These are phyloP conservation scores for Dicrostonyx torquatus DNA, from an alignment of 2,797 vertebrate genomes.

Conservation along the genomic window DNA sequence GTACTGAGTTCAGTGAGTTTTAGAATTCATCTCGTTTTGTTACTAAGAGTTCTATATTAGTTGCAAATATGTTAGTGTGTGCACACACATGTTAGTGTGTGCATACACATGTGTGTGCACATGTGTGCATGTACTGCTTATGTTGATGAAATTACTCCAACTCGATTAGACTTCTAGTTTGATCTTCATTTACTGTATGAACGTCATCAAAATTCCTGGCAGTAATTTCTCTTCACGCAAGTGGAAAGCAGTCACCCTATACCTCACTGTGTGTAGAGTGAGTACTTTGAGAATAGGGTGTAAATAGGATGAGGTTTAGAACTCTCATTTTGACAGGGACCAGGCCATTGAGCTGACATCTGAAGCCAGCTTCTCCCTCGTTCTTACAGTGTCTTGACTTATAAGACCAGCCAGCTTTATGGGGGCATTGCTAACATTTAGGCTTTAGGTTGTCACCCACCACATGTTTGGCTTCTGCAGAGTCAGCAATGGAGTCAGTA, in stretches of 20 bases:
- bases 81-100: not conserved
- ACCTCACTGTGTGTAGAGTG: not conserved
- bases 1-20: conserved; percentile 34
- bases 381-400: conserved; percentile 10
- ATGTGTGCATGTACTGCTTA: not conserved
- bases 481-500: not conserved
- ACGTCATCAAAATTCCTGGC: not conserved
- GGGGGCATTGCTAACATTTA: not conserved
- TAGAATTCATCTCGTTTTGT: not conserved
- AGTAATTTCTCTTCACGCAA: not conserved
- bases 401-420: conserved; percentile 1
- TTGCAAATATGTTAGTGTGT: not conserved
- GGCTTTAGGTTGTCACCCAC: not conserved
- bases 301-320: not conserved
- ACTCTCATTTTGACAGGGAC: conserved; percentile 1
- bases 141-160: not conserved
- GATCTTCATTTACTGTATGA: conserved; percentile 12
- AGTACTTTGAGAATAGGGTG: not conserved
- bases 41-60: not conserved
- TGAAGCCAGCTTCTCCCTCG: not conserved
- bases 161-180: not conserved
- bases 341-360: conserved; percentile 21
- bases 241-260: not conserved
- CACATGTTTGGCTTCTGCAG: not conserved
- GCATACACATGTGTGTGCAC: rapidly evolving